Evolutionary conservation across 2,113 vertebrate species (phyloP).

Genomic region (Zeus faber): DNA sequence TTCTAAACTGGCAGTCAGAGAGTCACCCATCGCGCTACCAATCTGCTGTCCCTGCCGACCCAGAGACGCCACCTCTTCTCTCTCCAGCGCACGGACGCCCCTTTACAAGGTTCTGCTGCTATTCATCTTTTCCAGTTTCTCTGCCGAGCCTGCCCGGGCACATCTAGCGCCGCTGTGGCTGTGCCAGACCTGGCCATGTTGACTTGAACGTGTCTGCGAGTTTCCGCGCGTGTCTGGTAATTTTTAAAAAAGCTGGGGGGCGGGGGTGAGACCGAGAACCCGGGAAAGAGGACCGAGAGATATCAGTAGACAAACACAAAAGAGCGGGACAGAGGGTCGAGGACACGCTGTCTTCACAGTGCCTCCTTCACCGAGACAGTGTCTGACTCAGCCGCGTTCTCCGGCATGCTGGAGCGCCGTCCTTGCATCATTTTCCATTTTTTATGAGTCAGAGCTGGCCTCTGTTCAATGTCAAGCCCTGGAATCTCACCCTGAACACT

Average conservation of each 20-base stretch:
- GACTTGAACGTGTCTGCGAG: conserved; percentile 45
- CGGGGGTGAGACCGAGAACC: conserved; percentile 9
- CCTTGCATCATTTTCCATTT: conserved; percentile 31
- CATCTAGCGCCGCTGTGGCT: conserved; percentile 22
- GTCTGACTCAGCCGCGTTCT: conserved; percentile 12
- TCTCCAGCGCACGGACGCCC: conserved; percentile 44
- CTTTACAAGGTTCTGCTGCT: conserved; percentile 40
- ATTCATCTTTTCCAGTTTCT: conserved; percentile 15
- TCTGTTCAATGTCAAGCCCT: conserved; percentile 45
- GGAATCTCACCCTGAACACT: conserved; percentile 27
- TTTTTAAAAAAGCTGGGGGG: conserved; percentile 4
- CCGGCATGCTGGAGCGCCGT: conserved; percentile 44
- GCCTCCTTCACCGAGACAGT: conserved; percentile 28
- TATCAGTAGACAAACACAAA: too few species aligned
- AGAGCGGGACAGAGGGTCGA: conserved; percentile 9
- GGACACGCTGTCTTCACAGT: conserved; percentile 7
- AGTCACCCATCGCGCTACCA: conserved; percentile 49
- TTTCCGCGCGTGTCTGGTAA: conserved; percentile 16
- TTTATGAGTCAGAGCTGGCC: conserved; percentile 59
- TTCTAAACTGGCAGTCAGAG: conserved; percentile 63
- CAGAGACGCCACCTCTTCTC: conserved; percentile 21
- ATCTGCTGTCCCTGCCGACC: conserved; percentile 41
- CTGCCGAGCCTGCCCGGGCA: conserved; percentile 10
- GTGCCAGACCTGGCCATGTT: conserved; percentile 46
- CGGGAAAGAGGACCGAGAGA: not conserved